Base-by-base conservation (phyloP, 2,113 vertebrate species). In the Athene noctua region DNA sequence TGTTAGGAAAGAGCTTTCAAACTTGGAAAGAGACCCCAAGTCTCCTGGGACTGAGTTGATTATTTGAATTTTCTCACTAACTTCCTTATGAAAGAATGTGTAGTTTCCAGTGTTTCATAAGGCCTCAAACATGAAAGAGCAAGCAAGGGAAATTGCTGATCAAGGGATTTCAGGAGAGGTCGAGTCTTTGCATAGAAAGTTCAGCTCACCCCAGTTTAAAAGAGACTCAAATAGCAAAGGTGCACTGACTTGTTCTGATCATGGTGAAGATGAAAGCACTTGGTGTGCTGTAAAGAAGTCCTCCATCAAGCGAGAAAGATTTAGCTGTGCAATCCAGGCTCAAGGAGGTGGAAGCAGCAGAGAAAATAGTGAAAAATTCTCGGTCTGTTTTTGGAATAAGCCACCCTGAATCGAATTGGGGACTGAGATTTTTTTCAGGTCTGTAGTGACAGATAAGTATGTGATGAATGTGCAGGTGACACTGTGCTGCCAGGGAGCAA, bases 111-210 rank as follows among this genome's bases (percentile, higher is more conserved):
- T 40, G 63, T 88, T 95, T 85, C 90, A 90, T 89, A 94, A 88
- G 80, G 42, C 74, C 51, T 96, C 59, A 5, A 30, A 84, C 78
- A 78, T 91, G 81, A 96, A 97, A 95, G 71, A 80, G 58, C 0
- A 1, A 88, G 79, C 63, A 71, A 74, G 82, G 82, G 88, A 93
- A 97, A 96, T 94, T 96, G 86, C 97, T 97, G 96, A 96, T 96
- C 66, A 90, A 90, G 90, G 91, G 38, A 80, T 91, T 92, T 91
- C 42, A 34, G 51, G 62, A 89, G 90, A 96, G 96, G 89, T 96
- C 93, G 92, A 70, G n/a, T 86, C 82, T 92, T 96, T 87, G 84
- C 92, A 85, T 83, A 93, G 92, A 29, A 95, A 91, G 91, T 96
- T 95, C 92, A 91, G 40, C 66, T 95, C 78, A 72, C 86, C 58